These are phyloP conservation scores for Alethe diademata DNA, from an alignment of 2,113 vertebrate genomes.

Conservation along the genomic window DNA sequence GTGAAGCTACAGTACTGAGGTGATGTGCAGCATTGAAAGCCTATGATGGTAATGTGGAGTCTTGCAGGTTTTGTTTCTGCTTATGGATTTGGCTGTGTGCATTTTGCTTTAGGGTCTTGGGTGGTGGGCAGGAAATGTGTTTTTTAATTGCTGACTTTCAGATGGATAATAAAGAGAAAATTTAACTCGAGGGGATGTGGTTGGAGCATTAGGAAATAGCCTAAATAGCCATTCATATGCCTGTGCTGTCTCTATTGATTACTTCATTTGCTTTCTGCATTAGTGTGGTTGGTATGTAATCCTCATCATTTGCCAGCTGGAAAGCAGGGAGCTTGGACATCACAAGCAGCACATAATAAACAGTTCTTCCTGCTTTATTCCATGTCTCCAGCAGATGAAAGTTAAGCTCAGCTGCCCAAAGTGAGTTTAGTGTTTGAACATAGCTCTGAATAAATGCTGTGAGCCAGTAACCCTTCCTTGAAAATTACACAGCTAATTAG, in stretches of 20 bases:
- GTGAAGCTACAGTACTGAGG: neutral
- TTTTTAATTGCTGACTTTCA: conserved; percentile 23
- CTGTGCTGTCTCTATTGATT: conserved; percentile 19
- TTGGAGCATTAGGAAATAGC: conserved; percentile 1
- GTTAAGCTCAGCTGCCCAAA: neutral
- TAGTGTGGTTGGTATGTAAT: neutral
- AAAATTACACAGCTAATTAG: neutral
- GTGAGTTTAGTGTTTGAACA: neutral
- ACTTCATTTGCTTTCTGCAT: conserved; percentile 12
- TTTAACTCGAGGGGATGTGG: neutral
- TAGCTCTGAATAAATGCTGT: neutral
- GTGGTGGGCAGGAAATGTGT: neutral
- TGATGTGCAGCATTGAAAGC: neutral
- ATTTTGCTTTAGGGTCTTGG: neutral
- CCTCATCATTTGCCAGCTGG: neutral
- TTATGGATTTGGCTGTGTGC: neutral
- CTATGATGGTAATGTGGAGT: neutral
- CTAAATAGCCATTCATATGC: neutral
- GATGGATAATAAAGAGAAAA: neutral
- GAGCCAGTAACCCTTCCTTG: neutral
- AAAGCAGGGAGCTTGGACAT: neutral
- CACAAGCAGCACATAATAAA: neutral
- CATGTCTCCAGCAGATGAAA: neutral
- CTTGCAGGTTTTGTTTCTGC: neutral
- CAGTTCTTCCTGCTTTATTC: neutral